Percentiles rank a stretch among this genome's conserved stretches.
Conservation (phyloP, 2,113 vertebrate species). For the Monarcha castaneiventris region DNA sequence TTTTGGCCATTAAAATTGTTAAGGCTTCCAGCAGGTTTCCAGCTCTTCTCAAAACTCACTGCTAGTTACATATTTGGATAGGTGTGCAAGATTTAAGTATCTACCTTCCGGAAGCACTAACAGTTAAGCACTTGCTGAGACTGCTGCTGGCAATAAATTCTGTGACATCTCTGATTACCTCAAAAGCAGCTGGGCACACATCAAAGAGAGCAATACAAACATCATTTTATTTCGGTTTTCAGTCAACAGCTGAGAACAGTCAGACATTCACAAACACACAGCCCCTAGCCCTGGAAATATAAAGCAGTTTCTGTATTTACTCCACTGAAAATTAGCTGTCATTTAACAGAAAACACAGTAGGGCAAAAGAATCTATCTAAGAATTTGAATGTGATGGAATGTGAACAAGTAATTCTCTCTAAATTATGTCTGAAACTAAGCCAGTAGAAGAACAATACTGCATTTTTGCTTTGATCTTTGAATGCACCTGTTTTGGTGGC, state of each 20-base stretch:
- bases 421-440: background rate
- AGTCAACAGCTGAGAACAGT: background rate
- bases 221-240: background rate
- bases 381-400: background rate
- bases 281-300: background rate
- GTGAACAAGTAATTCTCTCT: background rate
- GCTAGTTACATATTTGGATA: background rate
- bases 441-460: background rate
- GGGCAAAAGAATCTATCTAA: background rate
- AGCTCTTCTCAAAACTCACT: background rate
- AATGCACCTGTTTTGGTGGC: slow-evolving; percentile 91
- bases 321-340: background rate
- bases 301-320: background rate
- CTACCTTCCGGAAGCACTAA: background rate
- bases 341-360: background rate
- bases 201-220: background rate
- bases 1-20: background rate
- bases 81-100: background rate
- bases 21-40: background rate
- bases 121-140: background rate
- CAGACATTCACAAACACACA: background rate
- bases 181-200: slow-evolving; percentile 5
- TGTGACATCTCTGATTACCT: background rate
- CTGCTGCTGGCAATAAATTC: background rate
- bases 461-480: background rate